Evolutionary conservation across 2,113 vertebrate genomes (phyloP).

Genomic region (Oryzias curvinotus): DNA sequence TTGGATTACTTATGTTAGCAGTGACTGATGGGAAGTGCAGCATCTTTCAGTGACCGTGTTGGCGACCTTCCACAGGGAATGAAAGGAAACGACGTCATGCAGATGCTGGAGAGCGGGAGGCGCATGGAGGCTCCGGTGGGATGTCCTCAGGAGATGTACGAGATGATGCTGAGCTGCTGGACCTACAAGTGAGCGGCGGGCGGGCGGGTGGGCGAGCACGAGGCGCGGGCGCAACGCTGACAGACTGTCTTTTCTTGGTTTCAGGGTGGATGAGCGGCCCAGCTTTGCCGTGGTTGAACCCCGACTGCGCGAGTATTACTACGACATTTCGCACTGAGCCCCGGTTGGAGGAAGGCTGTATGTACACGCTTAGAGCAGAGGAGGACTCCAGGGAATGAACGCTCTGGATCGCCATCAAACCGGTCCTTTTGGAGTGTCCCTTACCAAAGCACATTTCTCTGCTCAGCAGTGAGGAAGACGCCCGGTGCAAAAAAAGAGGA

Average conservation of each 20-base stretch:
- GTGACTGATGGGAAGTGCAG: not conserved
- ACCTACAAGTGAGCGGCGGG: conserved; percentile 86
- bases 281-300: conserved; percentile 83
- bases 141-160: conserved; percentile 87
- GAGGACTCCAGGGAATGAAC: too few relatives aligned
- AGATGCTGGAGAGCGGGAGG: conserved; percentile 90
- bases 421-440: too few relatives aligned
- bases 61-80: conserved; percentile 82
- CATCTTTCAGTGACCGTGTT: not conserved
- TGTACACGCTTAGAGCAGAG: too few relatives aligned
- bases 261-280: conserved; percentile 84
- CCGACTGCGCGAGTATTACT: conserved; percentile 90
- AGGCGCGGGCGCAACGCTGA: not conserved
- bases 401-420: too few relatives aligned
- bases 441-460: too few relatives aligned
- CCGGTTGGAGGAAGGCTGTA: not conserved
- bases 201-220: not conserved
- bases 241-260: conserved; percentile 23
- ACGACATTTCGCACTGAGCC: conserved; percentile 87
- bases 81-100: conserved; percentile 92
- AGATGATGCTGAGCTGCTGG: conserved; percentile 92
- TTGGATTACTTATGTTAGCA: not conserved
- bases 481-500: too few relatives aligned
- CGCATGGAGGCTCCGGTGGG: conserved; percentile 83
- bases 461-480: too few relatives aligned